Conservation (phyloP, 2,888 invertebrate genomes). For the Conomelus anceps region DNA sequence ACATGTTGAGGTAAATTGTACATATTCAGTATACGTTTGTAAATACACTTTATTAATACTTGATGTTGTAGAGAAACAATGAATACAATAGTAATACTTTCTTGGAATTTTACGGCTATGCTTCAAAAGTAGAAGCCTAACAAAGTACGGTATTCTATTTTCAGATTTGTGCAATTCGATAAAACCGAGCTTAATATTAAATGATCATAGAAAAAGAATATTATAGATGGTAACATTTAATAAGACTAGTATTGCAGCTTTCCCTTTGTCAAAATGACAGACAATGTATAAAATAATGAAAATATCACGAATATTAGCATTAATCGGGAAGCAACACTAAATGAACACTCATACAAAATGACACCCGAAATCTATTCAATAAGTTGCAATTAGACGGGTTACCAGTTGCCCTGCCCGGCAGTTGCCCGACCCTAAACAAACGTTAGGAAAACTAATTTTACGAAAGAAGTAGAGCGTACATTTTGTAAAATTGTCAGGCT, state of each 20-base stretch:
- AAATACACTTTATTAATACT: background rate
- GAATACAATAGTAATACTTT: background rate
- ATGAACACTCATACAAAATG: too few species aligned
- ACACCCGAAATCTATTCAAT: too few species aligned
- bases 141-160: background rate
- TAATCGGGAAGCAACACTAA: background rate
- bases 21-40: background rate
- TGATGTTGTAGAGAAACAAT: background rate
- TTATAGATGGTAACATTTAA: background rate
- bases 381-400: too few species aligned
- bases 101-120: background rate
- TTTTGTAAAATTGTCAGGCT: too few species aligned
- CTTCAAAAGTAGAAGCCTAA: background rate
- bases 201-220: background rate
- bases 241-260: background rate
- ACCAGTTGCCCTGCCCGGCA: too few species aligned
- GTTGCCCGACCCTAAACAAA: too few species aligned
- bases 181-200: background rate
- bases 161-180: background rate
- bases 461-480: too few species aligned
- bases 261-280: background rate
- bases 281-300: background rate
- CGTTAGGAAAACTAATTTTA: too few species aligned
- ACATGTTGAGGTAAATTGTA: background rate
- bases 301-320: background rate